Conservation (phyloP, 2,113 vertebrate species). For the Ciconia maguari region DNA sequence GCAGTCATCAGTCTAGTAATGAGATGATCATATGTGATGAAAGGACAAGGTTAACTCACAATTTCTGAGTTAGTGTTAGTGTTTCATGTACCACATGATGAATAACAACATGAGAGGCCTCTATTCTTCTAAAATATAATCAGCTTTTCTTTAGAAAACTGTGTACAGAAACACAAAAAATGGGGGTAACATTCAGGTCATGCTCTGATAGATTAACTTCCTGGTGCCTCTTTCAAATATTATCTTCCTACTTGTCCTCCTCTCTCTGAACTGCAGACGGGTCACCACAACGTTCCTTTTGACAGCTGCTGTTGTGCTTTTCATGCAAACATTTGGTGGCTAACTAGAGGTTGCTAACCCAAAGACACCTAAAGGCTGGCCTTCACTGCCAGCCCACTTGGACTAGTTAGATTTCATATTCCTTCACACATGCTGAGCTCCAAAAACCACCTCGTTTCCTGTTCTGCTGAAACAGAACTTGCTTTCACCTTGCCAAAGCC, state of each 20-base stretch:
- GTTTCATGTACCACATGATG: conserved; percentile 35
- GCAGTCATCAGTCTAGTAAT: background rate
- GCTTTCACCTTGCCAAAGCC: background rate
- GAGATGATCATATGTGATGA: conserved; percentile 2
- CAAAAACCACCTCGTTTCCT: background rate
- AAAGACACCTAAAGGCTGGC: background rate
- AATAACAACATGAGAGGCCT: conserved; percentile 37
- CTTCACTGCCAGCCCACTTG: background rate
- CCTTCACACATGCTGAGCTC: background rate
- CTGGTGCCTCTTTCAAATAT: background rate
- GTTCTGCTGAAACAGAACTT: background rate
- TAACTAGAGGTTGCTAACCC: background rate
- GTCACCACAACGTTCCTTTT: background rate
- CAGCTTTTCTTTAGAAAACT: conserved; percentile 3
- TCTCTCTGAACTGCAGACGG: background rate
- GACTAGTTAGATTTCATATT: background rate
- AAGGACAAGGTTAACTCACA: conserved; percentile 25
- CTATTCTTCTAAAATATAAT: conserved; percentile 52
- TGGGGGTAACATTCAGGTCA: conserved; percentile 19
- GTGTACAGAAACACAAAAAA: background rate
- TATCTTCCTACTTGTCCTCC: background rate
- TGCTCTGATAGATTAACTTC: background rate
- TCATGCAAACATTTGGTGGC: background rate
- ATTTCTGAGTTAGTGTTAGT: background rate
- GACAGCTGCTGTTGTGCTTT: background rate